Evolutionary conservation across 2,888 invertebrate genomes (phyloP).

Genomic region (Agrochola circellaris): DNA sequence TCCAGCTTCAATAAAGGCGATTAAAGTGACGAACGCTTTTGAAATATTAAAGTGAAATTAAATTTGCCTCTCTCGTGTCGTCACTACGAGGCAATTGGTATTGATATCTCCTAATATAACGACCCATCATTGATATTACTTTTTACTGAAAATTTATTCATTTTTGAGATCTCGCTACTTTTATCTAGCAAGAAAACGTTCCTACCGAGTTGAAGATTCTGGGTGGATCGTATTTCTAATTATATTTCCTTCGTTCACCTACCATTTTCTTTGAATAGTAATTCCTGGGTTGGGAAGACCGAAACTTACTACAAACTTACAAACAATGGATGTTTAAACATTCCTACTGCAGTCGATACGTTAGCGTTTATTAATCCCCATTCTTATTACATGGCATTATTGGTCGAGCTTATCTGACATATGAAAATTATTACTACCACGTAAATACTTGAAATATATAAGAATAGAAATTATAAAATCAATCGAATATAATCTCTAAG

Average conservation of each 20-base stretch:
- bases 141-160: constrained; percentile 7
- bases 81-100: constrained; percentile 27
- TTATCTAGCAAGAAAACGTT: constrained; percentile 3
- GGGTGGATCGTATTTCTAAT: background rate
- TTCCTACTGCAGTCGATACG: background rate
- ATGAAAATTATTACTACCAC: background rate
- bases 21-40: constrained; percentile 69
- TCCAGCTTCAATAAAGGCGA: constrained; percentile 73
- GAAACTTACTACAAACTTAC: no score
- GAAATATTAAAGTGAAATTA: constrained; percentile 66
- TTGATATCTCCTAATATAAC: constrained; percentile 55
- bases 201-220: constrained; percentile 1
- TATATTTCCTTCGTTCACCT: background rate
- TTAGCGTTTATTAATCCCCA: no score
- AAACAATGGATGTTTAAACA: background rate
- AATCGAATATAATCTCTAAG: background rate
- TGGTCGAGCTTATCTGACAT: no score
- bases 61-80: constrained; percentile 58
- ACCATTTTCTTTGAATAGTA: background rate
- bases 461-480: background rate
- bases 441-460: background rate
- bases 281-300: background rate
- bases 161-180: constrained; percentile 2
- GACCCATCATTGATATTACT: constrained; percentile 22
- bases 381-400: no score